Conservation (phyloP, 1,140 invertebrate genomes). For the Lineus longissimus region DNA sequence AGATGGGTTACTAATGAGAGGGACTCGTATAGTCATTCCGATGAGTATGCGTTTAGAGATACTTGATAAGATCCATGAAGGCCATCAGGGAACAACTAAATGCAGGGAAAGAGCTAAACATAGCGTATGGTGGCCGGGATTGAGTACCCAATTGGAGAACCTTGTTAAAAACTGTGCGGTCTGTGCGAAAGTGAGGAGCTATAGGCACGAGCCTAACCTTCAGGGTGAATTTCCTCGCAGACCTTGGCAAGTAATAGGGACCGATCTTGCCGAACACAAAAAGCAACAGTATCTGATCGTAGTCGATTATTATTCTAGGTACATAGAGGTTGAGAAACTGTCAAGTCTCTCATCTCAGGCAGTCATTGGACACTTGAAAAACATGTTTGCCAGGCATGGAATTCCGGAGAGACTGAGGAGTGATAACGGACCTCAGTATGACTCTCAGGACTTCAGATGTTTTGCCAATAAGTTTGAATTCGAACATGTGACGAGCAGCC, state of each 20-base stretch:
- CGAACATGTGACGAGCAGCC: no score
- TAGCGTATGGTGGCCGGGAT: not conserved
- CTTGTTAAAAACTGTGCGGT: no score
- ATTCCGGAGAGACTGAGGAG: conserved; percentile 28
- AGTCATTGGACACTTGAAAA: conserved; percentile 17
- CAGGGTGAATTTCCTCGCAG: not conserved
- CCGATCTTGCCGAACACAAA: not conserved
- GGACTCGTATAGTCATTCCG: conserved; percentile 32
- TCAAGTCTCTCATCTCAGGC: conserved; percentile 12
- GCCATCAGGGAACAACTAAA: conserved; percentile 35
- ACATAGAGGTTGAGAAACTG: conserved; percentile 22
- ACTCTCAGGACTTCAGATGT: conserved; percentile 11
- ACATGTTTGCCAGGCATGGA: no score
- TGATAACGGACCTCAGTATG: conserved; percentile 32
- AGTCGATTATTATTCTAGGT: conserved; percentile 32
- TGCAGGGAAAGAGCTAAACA: conserved; percentile 15
- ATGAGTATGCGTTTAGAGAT: conserved; percentile 28
- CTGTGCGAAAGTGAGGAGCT: no score
- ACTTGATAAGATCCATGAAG: conserved; percentile 37
- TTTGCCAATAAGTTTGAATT: no score
- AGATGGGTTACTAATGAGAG: conserved; percentile 21
- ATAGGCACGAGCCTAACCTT: no score
- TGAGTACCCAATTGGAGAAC: not conserved
- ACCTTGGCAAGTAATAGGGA: not conserved
- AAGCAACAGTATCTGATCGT: no score